Base-by-base conservation (phyloP, 2,888 invertebrate genomes). In the Drosophila setosimentum region DNA sequence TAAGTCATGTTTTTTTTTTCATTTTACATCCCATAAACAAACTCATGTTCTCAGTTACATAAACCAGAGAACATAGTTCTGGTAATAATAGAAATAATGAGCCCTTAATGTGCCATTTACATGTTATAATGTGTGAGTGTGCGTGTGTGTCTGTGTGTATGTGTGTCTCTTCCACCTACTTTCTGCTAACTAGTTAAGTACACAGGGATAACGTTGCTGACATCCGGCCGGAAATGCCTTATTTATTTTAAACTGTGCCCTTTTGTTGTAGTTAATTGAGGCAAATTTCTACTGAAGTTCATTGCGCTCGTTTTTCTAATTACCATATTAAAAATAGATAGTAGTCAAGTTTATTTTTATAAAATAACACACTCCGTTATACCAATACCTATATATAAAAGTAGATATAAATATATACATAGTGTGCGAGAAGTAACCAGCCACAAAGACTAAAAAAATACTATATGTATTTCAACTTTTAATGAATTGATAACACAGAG, bases 81-180 rank as follows among this genome's bases (percentile, higher is more conserved):
- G 67, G 49, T 67, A 68, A 62, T 71, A 69, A 70, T 68, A 54
- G 60, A 58, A 68, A 74, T 78, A 89, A 82, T 82, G 78, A 84
- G 73, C 79, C 84, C 78, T 77, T 87, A 87, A 89, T 89, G 78
- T 78, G 67, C 69, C 78, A 76, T 81, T 82, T 76, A 82, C 82
- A 82, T 87, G 82, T 67, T 57, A 45, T 57, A 45, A 30, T 35
- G 37, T 53, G 27, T 32, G 30, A n/a, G n/a, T n/a, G n/a, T 35
- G 37, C 48, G 27, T 32, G n/a, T 27, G 45, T 21, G 45, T 24
- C n/a, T 40, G 10, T 11, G 18, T 21, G 40, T 18, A n/a, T 40
- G 35, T 51, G n/a, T 29, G 29, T 29, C 11, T 8, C 6, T 32
- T 32, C 30, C 13, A 32, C 57, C 21, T 35, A 13, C 10, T 27